Evolutionary conservation across 2,888 invertebrate species (phyloP).

Genomic region (Ectropis crepuscularia): DNA sequence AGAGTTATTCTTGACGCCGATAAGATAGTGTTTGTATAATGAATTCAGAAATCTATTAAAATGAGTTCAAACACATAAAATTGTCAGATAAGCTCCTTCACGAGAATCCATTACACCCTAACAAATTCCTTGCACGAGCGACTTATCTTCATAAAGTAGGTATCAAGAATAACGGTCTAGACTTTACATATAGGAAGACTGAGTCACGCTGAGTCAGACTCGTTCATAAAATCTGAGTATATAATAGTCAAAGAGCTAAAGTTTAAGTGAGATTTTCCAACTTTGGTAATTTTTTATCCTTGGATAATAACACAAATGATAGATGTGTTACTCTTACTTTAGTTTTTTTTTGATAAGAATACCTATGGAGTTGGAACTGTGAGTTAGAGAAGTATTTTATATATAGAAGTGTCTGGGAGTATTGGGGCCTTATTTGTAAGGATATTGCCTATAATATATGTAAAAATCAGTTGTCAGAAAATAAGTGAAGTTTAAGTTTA

Average conservation of each 20-base stretch:
- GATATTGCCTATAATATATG: too few species aligned
- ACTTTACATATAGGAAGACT: constrained; percentile 12
- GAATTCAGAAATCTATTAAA: not conserved
- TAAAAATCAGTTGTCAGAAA: too few species aligned
- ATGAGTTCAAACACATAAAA: not conserved
- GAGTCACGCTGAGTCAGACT: constrained; percentile 9
- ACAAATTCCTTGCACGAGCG: constrained; percentile 3
- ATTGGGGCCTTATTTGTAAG: too few species aligned
- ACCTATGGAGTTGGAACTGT: too few species aligned
- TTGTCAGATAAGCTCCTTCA: not conserved
- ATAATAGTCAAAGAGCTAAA: constrained; percentile 2
- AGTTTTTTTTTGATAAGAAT: not conserved
- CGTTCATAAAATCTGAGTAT: constrained; percentile 6
- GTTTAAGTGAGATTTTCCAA: constrained; percentile 3
- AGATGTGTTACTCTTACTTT: not conserved
- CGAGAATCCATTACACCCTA: not conserved
- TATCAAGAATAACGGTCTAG: constrained; percentile 4
- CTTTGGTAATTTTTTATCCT: constrained; percentile 2
- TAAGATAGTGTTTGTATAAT: not conserved
- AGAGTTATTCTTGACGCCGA: too few species aligned
- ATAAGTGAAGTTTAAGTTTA: too few species aligned
- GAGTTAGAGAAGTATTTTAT: too few species aligned
- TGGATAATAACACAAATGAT: not conserved
- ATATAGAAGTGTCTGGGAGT: too few species aligned
- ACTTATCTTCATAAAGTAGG: constrained; percentile 6